These are phyloP conservation scores for Elachura formosa DNA, from an alignment of 2,113 vertebrate genomes.

Conservation along the genomic window DNA sequence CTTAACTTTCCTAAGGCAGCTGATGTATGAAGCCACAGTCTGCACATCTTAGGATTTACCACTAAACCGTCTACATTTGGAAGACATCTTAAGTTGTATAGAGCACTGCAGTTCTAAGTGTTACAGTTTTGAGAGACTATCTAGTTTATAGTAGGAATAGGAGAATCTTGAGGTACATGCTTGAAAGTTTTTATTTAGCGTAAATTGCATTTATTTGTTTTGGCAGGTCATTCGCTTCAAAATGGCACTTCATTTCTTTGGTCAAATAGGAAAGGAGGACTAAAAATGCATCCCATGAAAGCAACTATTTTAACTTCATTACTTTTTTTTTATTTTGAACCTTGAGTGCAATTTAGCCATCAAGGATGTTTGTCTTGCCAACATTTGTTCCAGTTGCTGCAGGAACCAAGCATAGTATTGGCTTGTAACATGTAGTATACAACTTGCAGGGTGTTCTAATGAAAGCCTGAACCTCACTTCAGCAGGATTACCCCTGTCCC, in stretches of 20 bases:
- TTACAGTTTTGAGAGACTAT: slow-evolving; percentile 34
- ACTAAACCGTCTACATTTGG: slow-evolving; percentile 40
- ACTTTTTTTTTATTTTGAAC: background rate
- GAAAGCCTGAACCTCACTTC: background rate
- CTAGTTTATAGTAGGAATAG: slow-evolving; percentile 16
- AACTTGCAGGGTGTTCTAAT: background rate
- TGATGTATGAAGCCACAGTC: slow-evolving; percentile 38
- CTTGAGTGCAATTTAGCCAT: slow-evolving; percentile 25
- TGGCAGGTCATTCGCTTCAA: slow-evolving; percentile 18
- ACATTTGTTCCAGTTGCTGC: background rate
- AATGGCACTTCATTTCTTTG: slow-evolving; percentile 31
- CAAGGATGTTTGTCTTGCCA: background rate
- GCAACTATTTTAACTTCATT: background rate
- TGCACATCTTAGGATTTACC: slow-evolving; percentile 55
- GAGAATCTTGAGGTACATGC: slow-evolving; percentile 63
- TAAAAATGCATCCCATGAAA: slow-evolving; percentile 5
- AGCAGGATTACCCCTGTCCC: background rate
- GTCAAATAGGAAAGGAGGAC: background rate
- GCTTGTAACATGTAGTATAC: background rate
- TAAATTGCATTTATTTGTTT: slow-evolving; percentile 14
- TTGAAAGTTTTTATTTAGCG: slow-evolving; percentile 8
- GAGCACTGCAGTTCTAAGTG: slow-evolving; percentile 64
- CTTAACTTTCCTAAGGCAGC: slow-evolving; percentile 39
- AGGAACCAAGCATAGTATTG: background rate
- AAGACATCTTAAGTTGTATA: slow-evolving; percentile 43